Evolutionary conservation across 1,140 invertebrate genomes (phyloP).

Genomic region (Drosophila rhopaloa): DNA sequence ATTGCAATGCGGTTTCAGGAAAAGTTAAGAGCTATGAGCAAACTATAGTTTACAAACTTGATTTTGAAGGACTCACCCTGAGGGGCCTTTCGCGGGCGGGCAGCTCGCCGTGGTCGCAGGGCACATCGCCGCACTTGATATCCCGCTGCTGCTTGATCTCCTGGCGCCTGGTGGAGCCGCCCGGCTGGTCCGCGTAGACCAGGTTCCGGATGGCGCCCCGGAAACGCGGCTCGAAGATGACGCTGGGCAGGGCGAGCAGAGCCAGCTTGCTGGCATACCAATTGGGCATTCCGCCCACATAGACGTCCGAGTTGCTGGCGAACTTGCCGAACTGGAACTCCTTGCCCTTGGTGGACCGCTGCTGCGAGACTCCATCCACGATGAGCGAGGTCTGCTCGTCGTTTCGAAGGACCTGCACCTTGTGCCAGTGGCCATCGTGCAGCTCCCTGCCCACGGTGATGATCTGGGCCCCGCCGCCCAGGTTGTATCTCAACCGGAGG

Average conservation of each 20-base stretch:
- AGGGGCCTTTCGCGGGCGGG: slow-evolving; percentile 76
- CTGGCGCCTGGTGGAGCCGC: slow-evolving; percentile 89
- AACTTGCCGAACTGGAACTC: slow-evolving; percentile 95
- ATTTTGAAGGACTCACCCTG: slow-evolving; percentile 58
- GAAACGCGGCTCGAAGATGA: slow-evolving; percentile 96
- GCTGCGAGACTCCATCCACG: slow-evolving; percentile 92
- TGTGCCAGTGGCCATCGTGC: slow-evolving; percentile 96
- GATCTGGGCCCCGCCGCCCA: slow-evolving; percentile 94
- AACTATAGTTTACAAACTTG: background rate
- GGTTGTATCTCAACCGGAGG: slow-evolving; percentile 93
- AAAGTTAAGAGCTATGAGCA: too few species aligned
- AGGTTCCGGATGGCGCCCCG: slow-evolving; percentile 93
- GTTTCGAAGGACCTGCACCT: slow-evolving; percentile 91
- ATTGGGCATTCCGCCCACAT: slow-evolving; percentile 95
- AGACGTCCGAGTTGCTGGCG: slow-evolving; percentile 94
- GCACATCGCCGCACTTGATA: slow-evolving; percentile 86
- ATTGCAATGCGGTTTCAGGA: too few species aligned
- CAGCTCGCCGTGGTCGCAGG: slow-evolving; percentile 78
- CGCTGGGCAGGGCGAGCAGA: slow-evolving; percentile 92
- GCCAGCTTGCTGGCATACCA: slow-evolving; percentile 95
- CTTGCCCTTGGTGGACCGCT: slow-evolving; percentile 91
- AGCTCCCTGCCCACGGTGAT: slow-evolving; percentile 93
- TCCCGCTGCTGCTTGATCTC: slow-evolving; percentile 91
- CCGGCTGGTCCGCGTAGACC: slow-evolving; percentile 92
- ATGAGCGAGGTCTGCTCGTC: slow-evolving; percentile 91